These are phyloP conservation scores for Dryoscopus gambensis DNA, from an alignment of 2,113 vertebrate species.

Conservation along the genomic window DNA sequence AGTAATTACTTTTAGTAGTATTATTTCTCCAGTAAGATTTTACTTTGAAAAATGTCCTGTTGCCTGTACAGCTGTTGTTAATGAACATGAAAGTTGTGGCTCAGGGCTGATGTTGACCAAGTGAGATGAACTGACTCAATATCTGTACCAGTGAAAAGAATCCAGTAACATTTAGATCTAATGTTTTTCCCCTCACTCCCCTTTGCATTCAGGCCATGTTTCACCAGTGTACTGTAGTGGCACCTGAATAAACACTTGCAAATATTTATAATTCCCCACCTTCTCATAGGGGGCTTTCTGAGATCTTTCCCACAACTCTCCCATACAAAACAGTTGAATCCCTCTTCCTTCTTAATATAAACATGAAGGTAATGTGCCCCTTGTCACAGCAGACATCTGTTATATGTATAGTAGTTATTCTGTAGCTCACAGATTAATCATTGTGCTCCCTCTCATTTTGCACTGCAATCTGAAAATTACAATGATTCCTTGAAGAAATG, in stretches of 20 bases:
- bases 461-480: constrained; percentile 60
- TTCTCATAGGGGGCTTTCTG: constrained; percentile 46
- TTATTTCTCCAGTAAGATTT: constrained; percentile 26
- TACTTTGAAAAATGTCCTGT: constrained; percentile 34
- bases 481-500: constrained; percentile 47
- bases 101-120: constrained; percentile 18
- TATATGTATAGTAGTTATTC: constrained; percentile 53
- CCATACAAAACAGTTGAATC: constrained; percentile 53
- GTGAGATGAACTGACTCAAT: constrained; percentile 52
- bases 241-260: constrained; percentile 74
- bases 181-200: background rate
- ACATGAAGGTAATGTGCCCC: constrained; percentile 74
- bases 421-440: constrained; percentile 68
- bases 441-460: constrained; percentile 63
- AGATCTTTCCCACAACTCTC: constrained; percentile 53
- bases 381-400: constrained; percentile 74
- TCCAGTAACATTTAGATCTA: constrained; percentile 32
- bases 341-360: constrained; percentile 65
- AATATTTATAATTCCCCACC: constrained; percentile 66
- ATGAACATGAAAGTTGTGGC: constrained; percentile 38
- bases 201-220: background rate
- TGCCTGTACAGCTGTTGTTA: constrained; percentile 21
- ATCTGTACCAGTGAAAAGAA: constrained; percentile 51
- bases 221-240: constrained; percentile 48
- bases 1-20: constrained; percentile 17